Percentiles rank a stretch among this genome's conserved stretches.
Conservation (phyloP, 2,888 invertebrate species). For the Eristalis arbustorum region DNA sequence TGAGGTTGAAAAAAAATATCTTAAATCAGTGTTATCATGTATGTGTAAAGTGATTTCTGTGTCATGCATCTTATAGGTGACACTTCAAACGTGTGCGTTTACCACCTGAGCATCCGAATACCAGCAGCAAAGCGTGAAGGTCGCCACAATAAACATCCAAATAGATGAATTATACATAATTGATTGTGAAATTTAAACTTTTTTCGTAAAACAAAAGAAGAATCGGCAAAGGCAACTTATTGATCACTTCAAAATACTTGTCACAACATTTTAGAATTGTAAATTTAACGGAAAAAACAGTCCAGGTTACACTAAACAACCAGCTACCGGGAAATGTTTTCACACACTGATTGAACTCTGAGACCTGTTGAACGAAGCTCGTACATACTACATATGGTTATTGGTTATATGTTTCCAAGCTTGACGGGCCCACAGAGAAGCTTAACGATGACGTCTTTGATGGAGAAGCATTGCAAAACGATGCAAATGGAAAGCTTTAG, state of each 20-base stretch:
- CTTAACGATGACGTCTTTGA: conserved; percentile 48
- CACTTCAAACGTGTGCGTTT: conserved; percentile 25
- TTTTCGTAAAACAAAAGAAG: neutral
- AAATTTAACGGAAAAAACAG: neutral
- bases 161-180: conserved; percentile 39
- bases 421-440: conserved; percentile 42
- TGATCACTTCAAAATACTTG: neutral
- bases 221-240: neutral
- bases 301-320: conserved; percentile 1
- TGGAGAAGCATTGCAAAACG: conserved; percentile 1
- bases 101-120: conserved; percentile 56
- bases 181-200: conserved; percentile 2
- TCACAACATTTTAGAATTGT: neutral
- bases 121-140: conserved; percentile 38
- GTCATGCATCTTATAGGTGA: neutral
- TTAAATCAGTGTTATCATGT: conserved; percentile 3
- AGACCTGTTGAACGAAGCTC: conserved; percentile 39
- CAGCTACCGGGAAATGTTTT: conserved; percentile 47
- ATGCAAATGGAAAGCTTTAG: neutral
- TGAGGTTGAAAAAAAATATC: neutral
- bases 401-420: conserved; percentile 19
- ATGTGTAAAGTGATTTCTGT: conserved; percentile 21
- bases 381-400: too few species aligned
- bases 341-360: conserved; percentile 46
- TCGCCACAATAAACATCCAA: conserved; percentile 38